phyloP scores from a whole-genome alignment of 2,797 vertebrate genomes.

The Aplochiton taeniatus region DNA sequence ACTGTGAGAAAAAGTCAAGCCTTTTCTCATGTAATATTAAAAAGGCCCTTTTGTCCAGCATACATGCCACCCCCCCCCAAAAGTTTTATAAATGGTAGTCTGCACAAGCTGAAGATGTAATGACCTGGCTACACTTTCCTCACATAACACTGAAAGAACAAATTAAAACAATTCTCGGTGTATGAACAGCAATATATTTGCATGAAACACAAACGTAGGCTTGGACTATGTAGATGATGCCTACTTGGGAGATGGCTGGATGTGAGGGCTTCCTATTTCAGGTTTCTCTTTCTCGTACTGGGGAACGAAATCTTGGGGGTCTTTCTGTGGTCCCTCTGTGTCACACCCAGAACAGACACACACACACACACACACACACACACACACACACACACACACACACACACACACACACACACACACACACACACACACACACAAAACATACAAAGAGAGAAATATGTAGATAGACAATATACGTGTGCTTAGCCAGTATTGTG shows the following conservation, averaged over 20 bases:
- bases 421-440: constrained; percentile 12
- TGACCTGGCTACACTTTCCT: no score
- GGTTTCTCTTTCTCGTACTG: constrained; percentile 34
- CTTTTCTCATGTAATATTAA: no score
- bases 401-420: constrained; percentile 13
- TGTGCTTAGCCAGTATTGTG: not conserved
- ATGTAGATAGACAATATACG: not conserved
- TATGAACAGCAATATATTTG: no score
- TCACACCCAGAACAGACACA: not conserved
- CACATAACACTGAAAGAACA: no score
- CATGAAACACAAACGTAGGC: no score
- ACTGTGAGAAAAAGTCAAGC: no score
- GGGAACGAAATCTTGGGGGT: constrained; percentile 37
- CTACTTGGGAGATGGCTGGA: constrained; percentile 53
- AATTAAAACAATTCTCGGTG: no score
- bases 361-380: constrained; percentile 30
- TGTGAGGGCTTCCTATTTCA: constrained; percentile 13
- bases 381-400: constrained; percentile 32
- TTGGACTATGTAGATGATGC: not conserved
- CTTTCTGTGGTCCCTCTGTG: constrained; percentile 47
- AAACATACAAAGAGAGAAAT: not conserved
- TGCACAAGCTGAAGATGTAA: no score
- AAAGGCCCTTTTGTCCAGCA: no score
- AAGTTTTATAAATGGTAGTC: no score
- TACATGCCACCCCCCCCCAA: no score